A percentile compares a stretch with the other conserved stretches of the same genome.
These are phyloP conservation scores for Dendrolimus houi DNA, from an alignment of 2,888 invertebrate species.

Conservation along the genomic window DNA sequence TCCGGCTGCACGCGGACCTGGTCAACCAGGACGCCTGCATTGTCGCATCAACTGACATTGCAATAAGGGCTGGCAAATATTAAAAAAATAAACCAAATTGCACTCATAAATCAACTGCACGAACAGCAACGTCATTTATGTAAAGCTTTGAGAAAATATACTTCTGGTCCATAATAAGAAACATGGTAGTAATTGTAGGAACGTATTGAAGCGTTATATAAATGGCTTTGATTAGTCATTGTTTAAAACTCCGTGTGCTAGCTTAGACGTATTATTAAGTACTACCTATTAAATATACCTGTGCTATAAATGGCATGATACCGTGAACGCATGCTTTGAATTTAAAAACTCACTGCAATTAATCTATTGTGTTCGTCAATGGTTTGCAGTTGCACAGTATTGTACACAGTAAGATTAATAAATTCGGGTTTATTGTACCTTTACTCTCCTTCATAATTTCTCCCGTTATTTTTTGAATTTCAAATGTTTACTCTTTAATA, in stretches of 20 bases:
- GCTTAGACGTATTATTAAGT: not conserved
- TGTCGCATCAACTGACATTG: conserved; percentile 39
- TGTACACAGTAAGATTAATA: too few relatives aligned
- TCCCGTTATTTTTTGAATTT: too few relatives aligned
- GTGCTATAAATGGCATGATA: not conserved
- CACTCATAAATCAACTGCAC: not conserved
- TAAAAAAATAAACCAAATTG: not conserved
- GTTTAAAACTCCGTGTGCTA: too few relatives aligned
- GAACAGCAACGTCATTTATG: too few relatives aligned
- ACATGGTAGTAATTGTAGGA: too few relatives aligned
- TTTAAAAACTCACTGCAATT: not conserved
- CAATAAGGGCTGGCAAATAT: conserved; percentile 30
- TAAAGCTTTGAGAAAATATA: too few relatives aligned
- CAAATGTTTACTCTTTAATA: too few relatives aligned
- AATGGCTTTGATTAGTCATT: too few relatives aligned
- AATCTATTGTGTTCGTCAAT: not conserved
- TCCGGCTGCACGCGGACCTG: conserved; percentile 38
- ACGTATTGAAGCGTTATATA: too few relatives aligned
- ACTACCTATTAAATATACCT: not conserved
- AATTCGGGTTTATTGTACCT: too few relatives aligned
- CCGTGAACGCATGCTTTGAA: not conserved
- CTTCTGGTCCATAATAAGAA: too few relatives aligned
- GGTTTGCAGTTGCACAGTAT: not conserved
- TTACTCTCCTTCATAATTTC: too few relatives aligned
- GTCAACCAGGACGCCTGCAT: conserved; percentile 47